A percentile compares a stretch with the other conserved stretches of the same genome.
These are phyloP conservation scores for Caranx melampygus DNA, from an alignment of 2,113 vertebrate species.

Conservation along the genomic window DNA sequence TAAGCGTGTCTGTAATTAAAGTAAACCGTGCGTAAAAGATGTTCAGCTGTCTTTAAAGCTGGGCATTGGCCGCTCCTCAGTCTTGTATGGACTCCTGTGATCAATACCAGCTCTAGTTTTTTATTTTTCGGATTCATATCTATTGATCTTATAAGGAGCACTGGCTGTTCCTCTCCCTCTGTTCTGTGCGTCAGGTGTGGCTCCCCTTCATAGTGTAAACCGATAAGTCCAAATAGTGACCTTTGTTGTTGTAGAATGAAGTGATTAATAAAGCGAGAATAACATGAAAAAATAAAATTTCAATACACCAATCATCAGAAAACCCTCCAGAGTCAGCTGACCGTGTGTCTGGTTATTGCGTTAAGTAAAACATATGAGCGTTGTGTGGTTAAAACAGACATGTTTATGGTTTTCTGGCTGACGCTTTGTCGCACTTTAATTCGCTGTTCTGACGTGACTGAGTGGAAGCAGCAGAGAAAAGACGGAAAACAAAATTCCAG, in stretches of 20 bases:
- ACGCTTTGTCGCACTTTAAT: neutral
- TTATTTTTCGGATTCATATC: neutral
- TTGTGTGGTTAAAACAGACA: neutral
- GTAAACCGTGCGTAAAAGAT: constrained; percentile 33
- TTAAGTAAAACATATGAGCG: neutral
- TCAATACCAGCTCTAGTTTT: neutral
- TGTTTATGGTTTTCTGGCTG: neutral
- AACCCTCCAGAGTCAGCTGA: too few species aligned
- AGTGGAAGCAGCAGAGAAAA: neutral
- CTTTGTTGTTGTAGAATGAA: neutral
- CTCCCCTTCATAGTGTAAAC: neutral
- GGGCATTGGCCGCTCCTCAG: neutral
- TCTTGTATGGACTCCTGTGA: neutral
- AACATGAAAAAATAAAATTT: neutral
- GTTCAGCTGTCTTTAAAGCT: neutral
- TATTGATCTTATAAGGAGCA: constrained; percentile 1
- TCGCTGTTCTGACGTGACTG: neutral
- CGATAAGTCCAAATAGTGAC: neutral
- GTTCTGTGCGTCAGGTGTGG: neutral
- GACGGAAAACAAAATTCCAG: neutral
- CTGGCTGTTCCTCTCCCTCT: neutral
- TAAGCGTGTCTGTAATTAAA: neutral
- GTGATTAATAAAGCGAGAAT: neutral
- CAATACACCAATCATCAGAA: neutral
- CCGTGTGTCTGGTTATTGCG: too few species aligned